phyloP scores from a whole-genome alignment of 2,797 vertebrate species.

The Perodicticus potto region DNA sequence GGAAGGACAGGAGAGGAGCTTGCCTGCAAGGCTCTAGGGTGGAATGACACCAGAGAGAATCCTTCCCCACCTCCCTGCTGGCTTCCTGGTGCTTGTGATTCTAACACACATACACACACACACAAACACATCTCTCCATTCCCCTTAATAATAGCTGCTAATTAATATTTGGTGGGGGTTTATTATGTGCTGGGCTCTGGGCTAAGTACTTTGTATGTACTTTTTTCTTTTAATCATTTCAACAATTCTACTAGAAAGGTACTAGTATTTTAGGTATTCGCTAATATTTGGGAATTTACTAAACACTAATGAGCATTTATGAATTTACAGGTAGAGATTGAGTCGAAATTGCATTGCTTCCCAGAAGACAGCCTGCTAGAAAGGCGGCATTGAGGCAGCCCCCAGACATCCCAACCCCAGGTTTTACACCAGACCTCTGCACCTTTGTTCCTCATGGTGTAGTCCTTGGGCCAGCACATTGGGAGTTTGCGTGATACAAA shows the following conservation, averaged over 20 bases:
- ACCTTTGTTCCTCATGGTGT: background rate
- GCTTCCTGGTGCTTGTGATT: background rate
- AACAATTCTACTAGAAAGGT: background rate
- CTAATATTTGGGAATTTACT: background rate
- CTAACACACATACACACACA: background rate
- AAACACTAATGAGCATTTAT: background rate
- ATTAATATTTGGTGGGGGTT: too few species aligned
- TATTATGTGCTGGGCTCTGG: background rate
- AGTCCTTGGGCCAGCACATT: too few species aligned
- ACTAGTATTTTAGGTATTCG: background rate
- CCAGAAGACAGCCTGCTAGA: background rate
- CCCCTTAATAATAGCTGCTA: background rate
- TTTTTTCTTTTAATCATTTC: background rate
- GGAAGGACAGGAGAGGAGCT: background rate
- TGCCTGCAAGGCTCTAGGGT: background rate
- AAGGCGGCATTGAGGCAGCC: background rate
- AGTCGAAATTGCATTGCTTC: background rate
- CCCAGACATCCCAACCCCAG: too few species aligned
- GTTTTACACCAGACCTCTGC: background rate
- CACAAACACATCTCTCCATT: background rate
- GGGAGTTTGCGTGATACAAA: background rate
- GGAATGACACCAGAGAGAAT: background rate
- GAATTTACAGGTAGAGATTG: background rate
- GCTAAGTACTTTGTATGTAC: background rate
- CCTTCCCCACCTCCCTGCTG: background rate